Evolutionary conservation across 2,888 invertebrate species (phyloP).

Genomic region (Notocelia uddmanniana): DNA sequence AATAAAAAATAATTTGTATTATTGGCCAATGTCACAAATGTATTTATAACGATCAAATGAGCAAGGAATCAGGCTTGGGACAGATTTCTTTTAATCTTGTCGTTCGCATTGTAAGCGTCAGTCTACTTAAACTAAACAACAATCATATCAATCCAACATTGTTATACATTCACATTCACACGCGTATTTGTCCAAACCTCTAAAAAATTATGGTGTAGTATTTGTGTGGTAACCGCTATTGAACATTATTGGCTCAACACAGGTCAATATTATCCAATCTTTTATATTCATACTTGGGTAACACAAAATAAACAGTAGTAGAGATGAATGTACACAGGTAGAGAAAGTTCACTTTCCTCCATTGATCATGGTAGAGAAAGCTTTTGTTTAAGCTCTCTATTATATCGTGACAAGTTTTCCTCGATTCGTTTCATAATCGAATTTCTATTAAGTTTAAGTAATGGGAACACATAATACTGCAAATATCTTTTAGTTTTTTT

Average conservation of each 20-base stretch:
- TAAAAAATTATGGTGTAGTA: background rate
- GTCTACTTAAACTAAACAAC: background rate
- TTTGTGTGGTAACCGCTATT: conserved; percentile 34
- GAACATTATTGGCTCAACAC: background rate
- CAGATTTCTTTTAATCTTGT: conserved; percentile 7
- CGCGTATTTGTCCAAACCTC: background rate
- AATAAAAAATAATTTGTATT: too few species aligned
- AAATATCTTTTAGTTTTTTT: too few species aligned
- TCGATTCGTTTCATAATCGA: conserved; percentile 4
- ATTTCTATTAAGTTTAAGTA: conserved; percentile 3
- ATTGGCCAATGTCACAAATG: background rate
- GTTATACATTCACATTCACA: conserved; percentile 23
- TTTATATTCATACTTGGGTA: background rate
- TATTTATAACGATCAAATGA: background rate
- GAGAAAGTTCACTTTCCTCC: conserved; percentile 42
- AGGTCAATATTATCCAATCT: conserved; percentile 28
- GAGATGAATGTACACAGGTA: background rate
- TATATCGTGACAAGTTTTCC: conserved; percentile 19
- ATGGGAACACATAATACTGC: background rate
- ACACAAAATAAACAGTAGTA: background rate
- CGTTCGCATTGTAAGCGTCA: background rate
- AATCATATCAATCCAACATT: conserved; percentile 18
- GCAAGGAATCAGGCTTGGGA: background rate
- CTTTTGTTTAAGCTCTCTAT: conserved; percentile 31
- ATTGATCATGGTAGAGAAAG: conserved; percentile 22